Evolutionary conservation across 2,797 vertebrate genomes (phyloP), one percentile per base, ranked within the genome.

Genomic region (Scolopax rusticola): DNA sequence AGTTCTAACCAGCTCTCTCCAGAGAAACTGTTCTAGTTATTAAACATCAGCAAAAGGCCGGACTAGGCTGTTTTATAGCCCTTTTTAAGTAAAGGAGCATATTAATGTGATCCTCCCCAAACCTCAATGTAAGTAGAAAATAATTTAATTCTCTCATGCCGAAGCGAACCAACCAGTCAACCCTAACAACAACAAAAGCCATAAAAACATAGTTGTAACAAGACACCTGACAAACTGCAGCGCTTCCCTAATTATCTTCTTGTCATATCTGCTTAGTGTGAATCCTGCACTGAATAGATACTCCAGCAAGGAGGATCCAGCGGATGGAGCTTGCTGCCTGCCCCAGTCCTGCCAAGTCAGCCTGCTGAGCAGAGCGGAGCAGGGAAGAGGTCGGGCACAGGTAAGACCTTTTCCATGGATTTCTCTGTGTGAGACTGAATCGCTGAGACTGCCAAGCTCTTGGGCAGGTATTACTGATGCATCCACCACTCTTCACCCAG

Each of bases 211-310:
- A 25, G 74, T 77, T 93, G 75, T 94, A 95, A 91, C 80, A 43
- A 95, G 95, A 96, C 95, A 95, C 87, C 89, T 96, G 95, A 95
- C 87, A 84, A 95, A 95, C 87, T 94, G 94, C 94, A 93, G 91
- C 28, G 63, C 96, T 93, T 91, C 64, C 59, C 63, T 96, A 87
- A 95, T 95, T 84, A 87, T 73, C 83, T 90, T 90, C 85, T 89
- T 96, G 95, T 95, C 94, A 40, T 73, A 79, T 97, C 91, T 90
- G 73, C 43, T 96, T 95, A 95, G 85, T 8, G 47, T 87, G 94
- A 96, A 73, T 86, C 83, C 48, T 20, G 63, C 43, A 19, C 67
- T 84, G 87, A 63, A 25, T 15, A 71, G 84, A 76, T 78, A 69
- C 59, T 78, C 1, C 1, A 90, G 45, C 82, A 78, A 60, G 1